phyloP scores from a whole-genome alignment of 2,888 invertebrate species.

The Coremacera marginata region DNA sequence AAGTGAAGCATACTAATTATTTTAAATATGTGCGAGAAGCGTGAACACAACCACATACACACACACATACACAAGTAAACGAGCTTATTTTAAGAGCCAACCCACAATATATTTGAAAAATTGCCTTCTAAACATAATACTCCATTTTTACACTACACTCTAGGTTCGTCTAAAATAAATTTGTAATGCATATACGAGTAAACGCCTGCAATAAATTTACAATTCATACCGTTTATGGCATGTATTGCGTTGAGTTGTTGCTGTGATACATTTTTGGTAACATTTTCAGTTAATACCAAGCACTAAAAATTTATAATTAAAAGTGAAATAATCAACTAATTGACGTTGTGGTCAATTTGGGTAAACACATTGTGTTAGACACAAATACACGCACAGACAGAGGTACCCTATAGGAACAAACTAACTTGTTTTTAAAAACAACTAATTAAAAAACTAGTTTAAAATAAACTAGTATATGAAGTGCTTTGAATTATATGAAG shows the following conservation, averaged over 20 bases:
- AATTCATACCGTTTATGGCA: not conserved
- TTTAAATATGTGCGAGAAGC: not conserved
- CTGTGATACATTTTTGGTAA: not conserved
- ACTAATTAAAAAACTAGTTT: too few relatives aligned
- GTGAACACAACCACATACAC: not conserved
- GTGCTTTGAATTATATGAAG: too few relatives aligned
- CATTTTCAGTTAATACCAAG: not conserved
- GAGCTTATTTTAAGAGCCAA: not conserved
- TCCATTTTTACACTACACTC: not conserved
- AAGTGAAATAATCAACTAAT: slow-evolving; percentile 36
- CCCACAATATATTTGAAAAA: not conserved
- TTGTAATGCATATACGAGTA: not conserved
- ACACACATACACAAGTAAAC: not conserved
- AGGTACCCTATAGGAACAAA: too few relatives aligned
- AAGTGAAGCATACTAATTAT: not conserved
- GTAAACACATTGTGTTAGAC: not conserved
- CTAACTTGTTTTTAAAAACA: too few relatives aligned
- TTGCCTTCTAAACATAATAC: not conserved
- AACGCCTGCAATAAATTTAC: slow-evolving; percentile 28
- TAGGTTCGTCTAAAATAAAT: not conserved
- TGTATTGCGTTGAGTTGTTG: not conserved
- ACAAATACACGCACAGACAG: not conserved
- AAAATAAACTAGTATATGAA: too few relatives aligned
- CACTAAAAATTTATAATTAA: slow-evolving; percentile 23
- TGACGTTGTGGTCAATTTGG: slow-evolving; percentile 30